Base-by-base conservation (phyloP, 2,888 invertebrate genomes). In the Eupeodes latifasciatus region DNA sequence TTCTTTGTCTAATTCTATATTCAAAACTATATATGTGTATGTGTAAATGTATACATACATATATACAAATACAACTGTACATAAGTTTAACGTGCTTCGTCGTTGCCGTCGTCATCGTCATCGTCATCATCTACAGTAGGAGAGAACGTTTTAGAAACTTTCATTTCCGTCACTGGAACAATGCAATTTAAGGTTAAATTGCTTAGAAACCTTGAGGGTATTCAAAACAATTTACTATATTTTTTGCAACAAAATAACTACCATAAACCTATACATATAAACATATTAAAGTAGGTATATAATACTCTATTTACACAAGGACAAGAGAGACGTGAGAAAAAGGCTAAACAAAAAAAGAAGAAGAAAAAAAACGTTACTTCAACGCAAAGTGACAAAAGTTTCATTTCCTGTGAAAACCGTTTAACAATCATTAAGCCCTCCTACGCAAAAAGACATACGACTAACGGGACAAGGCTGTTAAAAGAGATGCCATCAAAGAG, bases 181-280 rank as follows among this genome's bases (percentile, higher is more conserved):
- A 84, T 80, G 75, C 84, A 87, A 66, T 84, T 74, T 84, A 67
- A 67, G 77, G 74, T 87, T 84, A 84, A 87, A 87, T 83, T 77
- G 84, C 67, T 77, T 74, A 84, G 67, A 84, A 87, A 74, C 76
- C 76, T 84, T 84, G 66, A 74, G 76, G 72, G 51, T 72, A 77
- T 84, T 84, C 62, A 61, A 74, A 81, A 66, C 66, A 72, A 62
- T 66, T 66, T 57, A n/a, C n/a, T n/a, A 16, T 75, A 53, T 59
- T 77, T 44, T 76, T 59, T 62, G 9, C n/a, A 34, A 47, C 53
- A 62, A 80, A n/a, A 66, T 36, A 36, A 40, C 40, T 11, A 27
- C 53, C 57, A 80, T n/a, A 66, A 11, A 36, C 27, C 27, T 6
- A 27, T 44, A 64, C 36, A 36, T 14, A 51, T 5, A 51, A 3